These are phyloP conservation scores for Astyanax mexicanus DNA, from an alignment of 2,797 vertebrate species.

Conservation along the genomic window DNA sequence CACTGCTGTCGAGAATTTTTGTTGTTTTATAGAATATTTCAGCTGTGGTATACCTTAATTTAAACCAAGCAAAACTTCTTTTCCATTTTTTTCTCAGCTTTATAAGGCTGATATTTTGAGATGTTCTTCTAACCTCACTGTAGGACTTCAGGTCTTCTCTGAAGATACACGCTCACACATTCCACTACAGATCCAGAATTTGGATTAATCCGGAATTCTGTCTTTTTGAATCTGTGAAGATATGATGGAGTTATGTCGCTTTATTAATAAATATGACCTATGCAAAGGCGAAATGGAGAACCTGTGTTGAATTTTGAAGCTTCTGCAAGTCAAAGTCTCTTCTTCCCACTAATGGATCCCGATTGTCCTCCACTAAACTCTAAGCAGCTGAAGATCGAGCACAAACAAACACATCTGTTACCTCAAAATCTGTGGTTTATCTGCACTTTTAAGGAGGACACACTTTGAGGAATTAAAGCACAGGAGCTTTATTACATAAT, in stretches of 20 bases:
- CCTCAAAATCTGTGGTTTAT: neutral
- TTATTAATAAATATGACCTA: slow-evolving; percentile 19
- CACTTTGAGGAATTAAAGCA: neutral
- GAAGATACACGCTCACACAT: neutral
- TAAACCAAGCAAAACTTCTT: neutral
- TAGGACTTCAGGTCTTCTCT: neutral
- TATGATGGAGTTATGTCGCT: neutral
- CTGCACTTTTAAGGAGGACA: neutral
- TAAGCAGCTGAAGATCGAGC: slow-evolving; percentile 15
- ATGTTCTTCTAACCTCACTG: neutral
- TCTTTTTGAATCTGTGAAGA: neutral
- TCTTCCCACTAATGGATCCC: neutral
- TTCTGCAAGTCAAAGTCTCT: neutral
- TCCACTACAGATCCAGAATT: slow-evolving; percentile 4
- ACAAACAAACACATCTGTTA: neutral
- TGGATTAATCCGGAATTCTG: slow-evolving; percentile 31
- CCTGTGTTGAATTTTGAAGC: neutral
- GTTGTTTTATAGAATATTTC: too few species aligned
- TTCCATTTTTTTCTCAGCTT: neutral
- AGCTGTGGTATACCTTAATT: neutral
- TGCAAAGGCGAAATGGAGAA: slow-evolving; percentile 24
- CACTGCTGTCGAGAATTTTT: too few species aligned
- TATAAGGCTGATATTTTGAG: neutral
- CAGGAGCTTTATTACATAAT: neutral
- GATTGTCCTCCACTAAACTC: neutral